These are phyloP conservation scores for Picathartes gymnocephalus DNA, from an alignment of 2,113 vertebrate species.

Conservation along the genomic window DNA sequence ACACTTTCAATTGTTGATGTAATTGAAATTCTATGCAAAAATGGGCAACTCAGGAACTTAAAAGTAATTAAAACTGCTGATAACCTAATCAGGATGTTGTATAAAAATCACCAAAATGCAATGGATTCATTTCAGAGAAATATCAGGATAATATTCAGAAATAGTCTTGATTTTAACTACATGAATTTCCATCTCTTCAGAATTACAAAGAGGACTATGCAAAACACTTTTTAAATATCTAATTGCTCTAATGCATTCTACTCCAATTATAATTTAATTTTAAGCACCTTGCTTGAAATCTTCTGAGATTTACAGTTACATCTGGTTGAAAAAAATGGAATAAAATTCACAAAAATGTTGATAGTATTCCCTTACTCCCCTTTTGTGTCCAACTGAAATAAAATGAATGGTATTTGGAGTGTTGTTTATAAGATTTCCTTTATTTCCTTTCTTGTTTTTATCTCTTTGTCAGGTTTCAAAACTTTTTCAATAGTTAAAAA, in stretches of 20 bases:
- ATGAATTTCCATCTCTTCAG: neutral
- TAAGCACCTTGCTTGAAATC: neutral
- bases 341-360: neutral
- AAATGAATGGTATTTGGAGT: neutral
- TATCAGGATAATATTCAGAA: neutral
- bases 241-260: neutral
- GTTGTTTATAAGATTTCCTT: neutral
- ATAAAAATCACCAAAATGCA: neutral
- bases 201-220: neutral
- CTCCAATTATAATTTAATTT: neutral
- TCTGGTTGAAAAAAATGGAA: neutral
- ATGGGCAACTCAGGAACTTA: neutral
- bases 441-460: neutral
- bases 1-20: neutral
- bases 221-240: neutral
- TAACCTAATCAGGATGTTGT: neutral
- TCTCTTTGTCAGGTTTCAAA: neutral
- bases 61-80: neutral
- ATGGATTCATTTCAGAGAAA: neutral
- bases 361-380: neutral
- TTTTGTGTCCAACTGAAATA: neutral
- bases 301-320: neutral
- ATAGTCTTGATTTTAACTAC: neutral
- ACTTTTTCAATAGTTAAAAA: neutral
- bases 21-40: neutral